Base-by-base conservation (phyloP, 2,113 vertebrate genomes). In the Ramphastos sulfuratus region DNA sequence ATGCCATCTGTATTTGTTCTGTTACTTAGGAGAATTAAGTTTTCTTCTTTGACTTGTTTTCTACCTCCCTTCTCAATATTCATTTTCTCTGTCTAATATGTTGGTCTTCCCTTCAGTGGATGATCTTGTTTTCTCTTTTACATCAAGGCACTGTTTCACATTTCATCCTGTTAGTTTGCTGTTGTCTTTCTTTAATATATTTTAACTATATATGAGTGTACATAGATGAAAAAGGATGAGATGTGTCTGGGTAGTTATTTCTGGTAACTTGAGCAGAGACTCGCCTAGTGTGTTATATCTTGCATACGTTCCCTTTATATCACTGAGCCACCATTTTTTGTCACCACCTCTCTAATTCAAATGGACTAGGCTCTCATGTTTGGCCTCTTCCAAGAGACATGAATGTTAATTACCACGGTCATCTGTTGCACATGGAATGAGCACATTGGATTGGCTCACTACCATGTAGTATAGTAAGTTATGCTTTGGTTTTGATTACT, bases 371-470 rank as follows among this genome's bases (percentile, higher is more conserved):
- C 33, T 82, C 12, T 56, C 56, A 18, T 16, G 2, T 15, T 63
- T 35, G 4, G 37, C 37, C 10, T 33, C 8, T 25, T 61, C 42
- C 31, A 72, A 56, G 82, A 21, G 7, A 12, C 4, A 21, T 5
- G 52, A 39, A 25, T 12, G 31, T 48, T 61, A 37, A 16, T 79
- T 42, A 4, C 3, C 10, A 0, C 2, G 0, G 6, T 18, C 2
- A 5, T 31, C 17, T 9, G 37, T 55, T 16, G 21, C 8, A 10
- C 37, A 23, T 3, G 28, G 28, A 81, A 35, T 9, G 12, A 28
- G 25, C 7, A 2, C 15, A 0, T 0, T n/a, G 28, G 39, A 6
- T 7, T 58, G 23, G 20, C 30, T 18, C 31, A 15, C 63, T 42
- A 5, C 6, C 6, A 2, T 13, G 24, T 17, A 12, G n/a, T 13